Conservation (phyloP, 2,888 invertebrate species). For the Cephus runcator region DNA sequence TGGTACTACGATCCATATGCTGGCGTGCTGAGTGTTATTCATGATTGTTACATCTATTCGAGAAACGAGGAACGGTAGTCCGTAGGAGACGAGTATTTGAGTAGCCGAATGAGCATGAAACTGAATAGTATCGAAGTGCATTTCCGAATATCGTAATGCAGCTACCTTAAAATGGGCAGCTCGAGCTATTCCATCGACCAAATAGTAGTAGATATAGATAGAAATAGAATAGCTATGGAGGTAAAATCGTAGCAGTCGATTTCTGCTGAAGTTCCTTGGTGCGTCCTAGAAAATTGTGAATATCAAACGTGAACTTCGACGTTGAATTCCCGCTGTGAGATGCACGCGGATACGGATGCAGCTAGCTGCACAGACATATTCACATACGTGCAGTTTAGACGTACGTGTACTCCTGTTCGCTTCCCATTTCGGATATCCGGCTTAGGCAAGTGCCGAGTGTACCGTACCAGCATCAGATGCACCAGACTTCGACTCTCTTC, state of each 20-base stretch:
- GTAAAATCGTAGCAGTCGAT: background rate
- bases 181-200: background rate
- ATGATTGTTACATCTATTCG: background rate
- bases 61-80: background rate
- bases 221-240: background rate
- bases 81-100: background rate
- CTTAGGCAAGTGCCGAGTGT: conserved; percentile 45
- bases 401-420: conserved; percentile 19
- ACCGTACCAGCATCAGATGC: conserved; percentile 37
- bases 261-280: conserved; percentile 4
- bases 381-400: background rate
- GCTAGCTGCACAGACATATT: background rate
- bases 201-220: background rate
- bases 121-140: background rate
- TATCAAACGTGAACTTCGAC: conserved; percentile 21
- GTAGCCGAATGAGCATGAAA: background rate
- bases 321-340: conserved; percentile 13
- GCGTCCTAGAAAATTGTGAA: conserved; percentile 21
- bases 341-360: conserved; percentile 14
- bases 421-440: conserved; percentile 51
- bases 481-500: conserved; percentile 18
- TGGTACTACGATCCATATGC: background rate
- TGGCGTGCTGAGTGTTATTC: background rate
- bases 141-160: background rate
- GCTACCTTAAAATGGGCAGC: background rate